Conservation (phyloP, 2,113 vertebrate species). For the Agelaius tricolor region DNA sequence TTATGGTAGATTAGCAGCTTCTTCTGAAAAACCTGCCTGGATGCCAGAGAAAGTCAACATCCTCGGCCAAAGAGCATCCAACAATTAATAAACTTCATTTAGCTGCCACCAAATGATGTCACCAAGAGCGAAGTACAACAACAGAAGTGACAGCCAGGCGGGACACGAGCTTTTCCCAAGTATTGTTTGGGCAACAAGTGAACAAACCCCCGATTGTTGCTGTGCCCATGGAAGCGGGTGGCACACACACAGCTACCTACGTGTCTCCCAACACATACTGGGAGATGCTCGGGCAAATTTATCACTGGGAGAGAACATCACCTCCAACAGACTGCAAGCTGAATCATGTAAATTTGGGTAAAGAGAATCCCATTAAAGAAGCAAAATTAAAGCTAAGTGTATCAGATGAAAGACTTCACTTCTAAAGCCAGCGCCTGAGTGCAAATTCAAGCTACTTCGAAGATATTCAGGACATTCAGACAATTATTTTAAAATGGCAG, state of each 20-base stretch:
- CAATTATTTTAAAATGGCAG: slow-evolving; percentile 50
- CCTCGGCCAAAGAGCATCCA: slow-evolving; percentile 18
- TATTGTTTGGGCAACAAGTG: not conserved
- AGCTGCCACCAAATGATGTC: slow-evolving; percentile 12
- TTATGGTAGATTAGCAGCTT: not conserved
- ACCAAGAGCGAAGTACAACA: slow-evolving; percentile 32
- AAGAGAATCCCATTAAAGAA: slow-evolving; percentile 33
- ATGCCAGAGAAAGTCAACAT: slow-evolving; percentile 17
- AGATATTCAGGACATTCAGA: slow-evolving; percentile 22
- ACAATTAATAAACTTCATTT: not conserved
- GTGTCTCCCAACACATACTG: not conserved
- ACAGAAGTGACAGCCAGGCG: slow-evolving; percentile 13
- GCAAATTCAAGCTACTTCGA: slow-evolving; percentile 7
- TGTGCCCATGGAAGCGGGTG: not conserved
- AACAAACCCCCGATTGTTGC: not conserved
- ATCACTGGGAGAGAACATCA: not conserved
- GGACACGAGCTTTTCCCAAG: not conserved
- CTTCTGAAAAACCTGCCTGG: not conserved
- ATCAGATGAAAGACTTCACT: slow-evolving; percentile 46
- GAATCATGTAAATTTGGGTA: slow-evolving; percentile 11
- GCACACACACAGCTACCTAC: not conserved
- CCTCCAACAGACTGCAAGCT: slow-evolving; percentile 16
- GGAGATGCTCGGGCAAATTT: slow-evolving; percentile 22
- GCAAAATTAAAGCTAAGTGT: slow-evolving; percentile 14
- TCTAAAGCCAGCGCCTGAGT: not conserved